Base-by-base conservation (phyloP, 2,113 vertebrate genomes). In the Mus spicilegus region DNA sequence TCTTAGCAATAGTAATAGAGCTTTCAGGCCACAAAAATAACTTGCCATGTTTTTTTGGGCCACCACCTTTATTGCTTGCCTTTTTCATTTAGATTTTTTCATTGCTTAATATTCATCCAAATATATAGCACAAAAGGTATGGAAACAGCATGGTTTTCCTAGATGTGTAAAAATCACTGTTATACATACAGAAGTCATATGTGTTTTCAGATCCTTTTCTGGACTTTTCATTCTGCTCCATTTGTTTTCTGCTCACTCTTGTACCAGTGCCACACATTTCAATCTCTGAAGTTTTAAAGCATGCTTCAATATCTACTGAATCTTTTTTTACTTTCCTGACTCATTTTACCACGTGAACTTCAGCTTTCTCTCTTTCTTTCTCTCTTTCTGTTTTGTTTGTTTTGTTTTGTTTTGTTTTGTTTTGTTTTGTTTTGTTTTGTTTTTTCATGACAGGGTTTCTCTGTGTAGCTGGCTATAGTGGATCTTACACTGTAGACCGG, bases 81-180 rank as follows among this genome's bases (percentile, higher is more conserved):
- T 89, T 85, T 95, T 80, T 95, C 36, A 94, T 77, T 88, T 88
- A 90, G 73, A 84, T 85, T 58, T 89, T 90, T 80, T n/a, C 49
- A n/a, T 65, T 42, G 72, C 19, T 93, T 90, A 69, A 39, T 82
- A 92, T 75, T 93, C 58, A 56, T 84, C 69, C 80, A 42, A 69
- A 46, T 24, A 26, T 65, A 12, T 95, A 54, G 36, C 56, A 7
- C 65, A 36, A 82, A 36, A 82, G 51, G 39, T 91, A 39, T 94
- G 54, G 33, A 26, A 20, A 42, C 46, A 78, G 2, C 24, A 63
- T 84, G 82, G 1, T 19, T 94, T 92, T 75, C 56, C 72, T 89
- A 51, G 7, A 75, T 67, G 7, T 81, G 54, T 49, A 42, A 56
- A 81, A 12, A n/a, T 78, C 19, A 28, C 86, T 72, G 5, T 70